Evolutionary conservation across 1,140 invertebrate species (phyloP), one percentile per base, ranked within the genome.

Genomic region (Achatina immaculata): DNA sequence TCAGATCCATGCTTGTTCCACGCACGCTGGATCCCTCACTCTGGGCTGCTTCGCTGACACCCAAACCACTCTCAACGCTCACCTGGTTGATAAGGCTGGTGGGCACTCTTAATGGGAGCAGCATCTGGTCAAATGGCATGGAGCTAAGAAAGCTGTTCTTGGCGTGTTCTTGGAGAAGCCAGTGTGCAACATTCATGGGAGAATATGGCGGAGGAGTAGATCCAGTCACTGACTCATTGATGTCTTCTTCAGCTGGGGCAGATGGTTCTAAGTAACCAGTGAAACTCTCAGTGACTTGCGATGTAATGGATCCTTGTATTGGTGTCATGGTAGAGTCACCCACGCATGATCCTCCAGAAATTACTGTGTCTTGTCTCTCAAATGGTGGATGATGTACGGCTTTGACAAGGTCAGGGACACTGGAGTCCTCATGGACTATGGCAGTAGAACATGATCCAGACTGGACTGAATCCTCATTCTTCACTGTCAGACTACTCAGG

Each of bases 231-330:
- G 1, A 16, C 34, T 62, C 74, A 38, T 45, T 36, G 21, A 9
- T n/a, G 31, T 68, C 51, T 19, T 78, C 65, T 14, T 40, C 36
- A 45, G 21, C 51, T 14, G 76, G 76, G 2, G 76, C 76, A 66
- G 48, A 42, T 28, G 76, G 76, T 24, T 68, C 76, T 19, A 76
- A 55, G 24, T 76, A 76, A 31, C 51, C 74, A 42, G 74, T 62
- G 4, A 62, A 40, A 31, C 58, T 68, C 43, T 78, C 76, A 3
- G 76, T 68, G 38, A 68, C 43, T 45, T 78, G 38, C 0, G 76
- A 78, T 28, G 45, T 21, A n/a, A 1, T 42, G 21, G 76, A 78
- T 1, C 48, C 42, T 14, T 68, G 58, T 55, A 34, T 62, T 4
- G 6, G 2, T 3, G 28, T 62, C 28, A 34, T 62, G 14, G 55